Conservation (phyloP, 1,140 invertebrate genomes). For the Grapholita molesta region DNA sequence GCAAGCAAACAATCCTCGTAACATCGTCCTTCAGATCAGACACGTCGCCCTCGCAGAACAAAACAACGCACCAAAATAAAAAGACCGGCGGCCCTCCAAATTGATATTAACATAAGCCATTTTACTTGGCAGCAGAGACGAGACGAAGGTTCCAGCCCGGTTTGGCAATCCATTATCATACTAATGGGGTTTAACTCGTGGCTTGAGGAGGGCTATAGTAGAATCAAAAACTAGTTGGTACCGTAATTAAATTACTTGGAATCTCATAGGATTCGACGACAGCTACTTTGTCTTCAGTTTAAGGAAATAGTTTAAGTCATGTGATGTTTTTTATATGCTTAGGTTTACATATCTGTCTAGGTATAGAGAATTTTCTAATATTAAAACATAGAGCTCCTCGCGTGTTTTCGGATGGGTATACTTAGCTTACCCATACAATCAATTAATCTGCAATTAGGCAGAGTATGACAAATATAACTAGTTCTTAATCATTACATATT, state of each 20-base stretch:
- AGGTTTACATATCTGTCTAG: too few relatives aligned
- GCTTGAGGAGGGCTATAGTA: constrained; percentile 34
- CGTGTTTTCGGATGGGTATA: too few relatives aligned
- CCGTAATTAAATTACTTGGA: too few relatives aligned
- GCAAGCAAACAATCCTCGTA: neutral
- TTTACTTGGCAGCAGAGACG: neutral
- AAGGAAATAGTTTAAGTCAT: too few relatives aligned
- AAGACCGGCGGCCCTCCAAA: neutral
- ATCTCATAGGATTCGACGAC: constrained; percentile 9
- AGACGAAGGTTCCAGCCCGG: constrained; percentile 43
- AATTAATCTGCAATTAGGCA: too few relatives aligned
- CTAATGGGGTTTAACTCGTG: constrained; percentile 53
- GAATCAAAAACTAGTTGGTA: constrained; percentile 29
- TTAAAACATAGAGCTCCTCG: too few relatives aligned
- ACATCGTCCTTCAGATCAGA: constrained; percentile 10
- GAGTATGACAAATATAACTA: too few relatives aligned
- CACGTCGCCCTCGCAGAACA: neutral
- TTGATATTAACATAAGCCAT: neutral
- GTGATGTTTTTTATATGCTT: too few relatives aligned
- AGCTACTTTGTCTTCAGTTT: neutral
- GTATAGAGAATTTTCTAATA: too few relatives aligned
- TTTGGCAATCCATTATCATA: constrained; percentile 60
- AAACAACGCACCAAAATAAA: neutral
- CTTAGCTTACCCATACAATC: too few relatives aligned
- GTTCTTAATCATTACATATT: too few relatives aligned